These are phyloP conservation scores for Atlantisia rogersi DNA, from an alignment of 2,113 vertebrate genomes.

Conservation along the genomic window DNA sequence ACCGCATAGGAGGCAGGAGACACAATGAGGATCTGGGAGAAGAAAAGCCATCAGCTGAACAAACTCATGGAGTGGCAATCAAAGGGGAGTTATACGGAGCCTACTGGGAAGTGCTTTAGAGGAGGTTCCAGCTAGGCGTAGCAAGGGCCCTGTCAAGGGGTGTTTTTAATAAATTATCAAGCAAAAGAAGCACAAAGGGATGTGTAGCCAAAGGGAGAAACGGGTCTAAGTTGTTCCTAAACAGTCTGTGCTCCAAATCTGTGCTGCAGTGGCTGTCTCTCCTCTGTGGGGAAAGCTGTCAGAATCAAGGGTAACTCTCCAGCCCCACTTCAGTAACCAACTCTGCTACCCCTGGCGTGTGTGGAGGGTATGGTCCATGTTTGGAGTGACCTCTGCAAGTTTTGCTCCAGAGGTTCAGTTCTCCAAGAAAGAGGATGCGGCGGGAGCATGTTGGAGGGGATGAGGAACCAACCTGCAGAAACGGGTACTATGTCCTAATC, in stretches of 20 bases:
- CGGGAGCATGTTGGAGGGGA: not conserved
- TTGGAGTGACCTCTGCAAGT: not conserved
- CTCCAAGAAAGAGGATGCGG: not conserved
- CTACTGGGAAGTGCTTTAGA: constrained; percentile 77
- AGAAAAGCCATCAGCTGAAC: constrained; percentile 83
- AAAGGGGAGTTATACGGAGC: constrained; percentile 76
- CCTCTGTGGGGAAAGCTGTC: accelerated
- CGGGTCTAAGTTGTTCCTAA: not conserved
- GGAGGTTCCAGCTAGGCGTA: constrained; percentile 61
- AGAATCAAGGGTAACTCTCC: accelerated
- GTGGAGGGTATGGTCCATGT: accelerated
- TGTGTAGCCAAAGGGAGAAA: not conserved
- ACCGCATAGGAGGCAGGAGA: constrained; percentile 81
- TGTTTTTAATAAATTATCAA: constrained; percentile 63
- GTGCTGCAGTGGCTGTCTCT: accelerated
- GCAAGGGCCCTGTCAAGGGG: not conserved
- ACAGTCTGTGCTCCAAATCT: accelerated
- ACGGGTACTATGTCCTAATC: accelerated
- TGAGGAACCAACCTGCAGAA: not conserved
- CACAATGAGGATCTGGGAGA: constrained; percentile 80
- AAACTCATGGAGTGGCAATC: constrained; percentile 86
- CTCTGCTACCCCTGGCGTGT: accelerated
- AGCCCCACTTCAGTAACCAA: not conserved
- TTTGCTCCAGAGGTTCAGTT: not conserved
- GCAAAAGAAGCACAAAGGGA: constrained; percentile 15